These are phyloP conservation scores for Peromyscus melanophrys DNA, from an alignment of 2,797 vertebrate species.

Conservation along the genomic window DNA sequence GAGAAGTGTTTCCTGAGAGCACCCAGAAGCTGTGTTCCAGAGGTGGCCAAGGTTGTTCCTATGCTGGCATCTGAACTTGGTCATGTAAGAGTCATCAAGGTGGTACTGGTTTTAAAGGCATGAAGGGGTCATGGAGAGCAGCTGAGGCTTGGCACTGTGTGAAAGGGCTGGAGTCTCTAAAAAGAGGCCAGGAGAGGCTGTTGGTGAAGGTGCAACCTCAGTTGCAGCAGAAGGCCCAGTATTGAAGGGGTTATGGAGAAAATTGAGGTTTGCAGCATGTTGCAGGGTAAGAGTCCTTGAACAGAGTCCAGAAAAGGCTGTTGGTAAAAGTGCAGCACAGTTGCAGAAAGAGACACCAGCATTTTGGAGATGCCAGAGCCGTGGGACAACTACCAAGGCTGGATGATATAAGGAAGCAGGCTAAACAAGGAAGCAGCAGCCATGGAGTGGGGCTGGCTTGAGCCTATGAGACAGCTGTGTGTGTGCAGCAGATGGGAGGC, in stretches of 20 bases:
- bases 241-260: background rate
- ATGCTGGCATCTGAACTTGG: background rate
- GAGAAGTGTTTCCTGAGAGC: background rate
- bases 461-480: too few relatives aligned
- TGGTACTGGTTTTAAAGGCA: background rate
- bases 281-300: background rate
- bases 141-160: background rate
- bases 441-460: too few relatives aligned
- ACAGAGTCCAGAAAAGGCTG: background rate
- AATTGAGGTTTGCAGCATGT: background rate
- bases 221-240: background rate
- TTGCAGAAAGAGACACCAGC: background rate
- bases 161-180: background rate
- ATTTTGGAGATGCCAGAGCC: background rate
- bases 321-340: background rate
- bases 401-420: too few relatives aligned
- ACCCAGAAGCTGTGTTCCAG: background rate
- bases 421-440: too few relatives aligned
- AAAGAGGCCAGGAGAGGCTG: background rate
- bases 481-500: too few relatives aligned
- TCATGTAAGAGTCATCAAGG: background rate
- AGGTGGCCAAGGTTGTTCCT: background rate
- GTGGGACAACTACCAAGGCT: background rate
- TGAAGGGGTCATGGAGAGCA: background rate
- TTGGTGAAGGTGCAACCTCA: background rate